Conservation (phyloP, 2,888 invertebrate genomes). For the Drosophila tripunctata region DNA sequence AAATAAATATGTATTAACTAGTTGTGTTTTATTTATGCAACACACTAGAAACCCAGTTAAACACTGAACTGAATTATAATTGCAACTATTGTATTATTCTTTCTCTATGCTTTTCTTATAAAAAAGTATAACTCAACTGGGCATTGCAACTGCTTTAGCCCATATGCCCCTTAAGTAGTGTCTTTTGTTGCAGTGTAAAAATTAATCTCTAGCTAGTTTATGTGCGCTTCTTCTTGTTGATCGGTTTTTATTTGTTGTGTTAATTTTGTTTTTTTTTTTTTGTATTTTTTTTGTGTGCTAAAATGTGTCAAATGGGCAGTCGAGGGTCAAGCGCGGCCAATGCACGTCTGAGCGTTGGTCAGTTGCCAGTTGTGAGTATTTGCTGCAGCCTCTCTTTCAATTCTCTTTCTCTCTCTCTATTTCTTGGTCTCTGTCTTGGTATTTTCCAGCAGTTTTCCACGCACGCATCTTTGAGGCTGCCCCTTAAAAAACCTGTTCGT, state of each 20-base stretch:
- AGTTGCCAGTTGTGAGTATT: slow-evolving; percentile 9
- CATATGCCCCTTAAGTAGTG: background rate
- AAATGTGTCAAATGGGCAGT: slow-evolving; percentile 58
- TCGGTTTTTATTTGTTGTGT: slow-evolving; percentile 8
- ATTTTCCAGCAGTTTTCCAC: slow-evolving; percentile 64
- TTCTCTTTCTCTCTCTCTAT: background rate
- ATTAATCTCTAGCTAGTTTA: slow-evolving; percentile 26
- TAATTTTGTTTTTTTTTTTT: slow-evolving; percentile 5
- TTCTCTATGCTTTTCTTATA: no score
- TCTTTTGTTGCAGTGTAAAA: background rate
- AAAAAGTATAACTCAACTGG: no score
- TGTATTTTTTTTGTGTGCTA: slow-evolving; percentile 13
- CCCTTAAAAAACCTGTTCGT: slow-evolving; percentile 68
- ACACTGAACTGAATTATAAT: no score
- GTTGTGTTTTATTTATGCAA: no score
- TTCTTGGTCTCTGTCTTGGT: slow-evolving; percentile 13
- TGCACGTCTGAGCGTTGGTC: slow-evolving; percentile 41
- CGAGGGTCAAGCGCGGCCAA: slow-evolving; percentile 67
- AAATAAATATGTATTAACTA: no score
- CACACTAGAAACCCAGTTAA: no score
- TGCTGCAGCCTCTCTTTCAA: background rate
- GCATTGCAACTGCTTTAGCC: background rate
- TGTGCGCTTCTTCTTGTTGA: background rate
- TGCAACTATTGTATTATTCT: no score
- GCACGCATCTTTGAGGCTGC: slow-evolving; percentile 48